phyloP scores from a whole-genome alignment of 37 sponge, comb jelly and placozoan species.

The Oopsacas minuta region DNA sequence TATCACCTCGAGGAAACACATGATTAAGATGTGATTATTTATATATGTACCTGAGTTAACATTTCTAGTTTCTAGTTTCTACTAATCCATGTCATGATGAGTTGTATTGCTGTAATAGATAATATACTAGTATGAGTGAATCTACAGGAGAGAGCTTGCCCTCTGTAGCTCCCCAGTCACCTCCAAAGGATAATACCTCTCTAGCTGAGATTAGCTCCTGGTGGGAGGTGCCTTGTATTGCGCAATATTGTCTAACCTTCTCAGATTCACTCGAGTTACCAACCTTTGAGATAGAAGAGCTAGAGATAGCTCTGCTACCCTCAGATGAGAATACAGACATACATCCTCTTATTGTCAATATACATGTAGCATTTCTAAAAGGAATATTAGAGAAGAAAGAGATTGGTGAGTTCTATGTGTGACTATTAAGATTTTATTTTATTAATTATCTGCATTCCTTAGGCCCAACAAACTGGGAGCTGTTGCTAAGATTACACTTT shows the following conservation, averaged over 20 bases:
- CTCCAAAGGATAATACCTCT: not conserved
- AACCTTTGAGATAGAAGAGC: conserved; percentile 56
- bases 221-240: conserved; percentile 78
- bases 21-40: too few relatives aligned
- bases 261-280: conserved; percentile 53
- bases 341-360: not conserved
- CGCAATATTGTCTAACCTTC: conserved; percentile 67
- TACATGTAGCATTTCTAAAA: not conserved
- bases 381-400: not conserved
- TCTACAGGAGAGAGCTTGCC: not conserved
- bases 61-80: too few relatives aligned
- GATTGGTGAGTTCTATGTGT: not conserved
- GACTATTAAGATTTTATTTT: too few relatives aligned
- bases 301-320: not conserved
- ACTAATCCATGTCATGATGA: too few relatives aligned
- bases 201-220: conserved; percentile 51
- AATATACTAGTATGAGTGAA: not conserved
- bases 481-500: conserved; percentile 54
- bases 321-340: not conserved
- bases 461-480: conserved; percentile 57
- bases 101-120: too few relatives aligned
- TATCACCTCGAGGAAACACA: too few relatives aligned
- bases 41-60: too few relatives aligned
- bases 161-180: not conserved
- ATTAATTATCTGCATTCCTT: not conserved